Conservation (phyloP, 2,797 vertebrate genomes). For the Pristis pectinata region DNA sequence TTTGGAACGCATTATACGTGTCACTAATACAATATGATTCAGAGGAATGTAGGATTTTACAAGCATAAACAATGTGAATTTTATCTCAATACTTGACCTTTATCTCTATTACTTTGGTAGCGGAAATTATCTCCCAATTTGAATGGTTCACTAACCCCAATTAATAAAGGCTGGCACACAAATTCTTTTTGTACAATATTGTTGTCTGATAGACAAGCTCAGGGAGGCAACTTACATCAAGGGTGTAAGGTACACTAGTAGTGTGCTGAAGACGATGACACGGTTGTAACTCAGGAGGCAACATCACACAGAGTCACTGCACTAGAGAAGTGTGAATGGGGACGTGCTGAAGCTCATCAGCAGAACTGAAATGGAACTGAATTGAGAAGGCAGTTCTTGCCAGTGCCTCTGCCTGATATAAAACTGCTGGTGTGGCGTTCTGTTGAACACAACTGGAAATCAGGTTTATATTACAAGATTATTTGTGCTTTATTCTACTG, state of each 20-base stretch:
- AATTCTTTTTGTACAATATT: not conserved
- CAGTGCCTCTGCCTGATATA: not conserved
- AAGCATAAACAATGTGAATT: slow-evolving; percentile 2
- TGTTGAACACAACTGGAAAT: not conserved
- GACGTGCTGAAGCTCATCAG: not conserved
- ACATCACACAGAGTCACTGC: not conserved
- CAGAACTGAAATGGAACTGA: not conserved
- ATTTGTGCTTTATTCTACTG: not conserved
- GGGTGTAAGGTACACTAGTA: not conserved
- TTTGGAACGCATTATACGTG: slow-evolving; percentile 8
- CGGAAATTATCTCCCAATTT: slow-evolving; percentile 13
- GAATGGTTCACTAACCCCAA: not conserved
- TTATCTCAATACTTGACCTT: slow-evolving; percentile 23
- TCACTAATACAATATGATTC: slow-evolving; percentile 26
- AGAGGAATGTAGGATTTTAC: not conserved
- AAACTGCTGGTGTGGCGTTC: not conserved
- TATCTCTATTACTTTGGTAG: not conserved
- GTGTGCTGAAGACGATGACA: not conserved
- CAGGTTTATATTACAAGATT: not conserved
- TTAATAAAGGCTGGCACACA: not conserved
- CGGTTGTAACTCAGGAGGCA: not conserved
- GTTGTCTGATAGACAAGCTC: not conserved
- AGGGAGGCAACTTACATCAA: not conserved
- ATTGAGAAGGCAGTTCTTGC: not conserved
- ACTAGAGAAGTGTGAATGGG: not conserved